Percentiles rank a stretch among this genome's conserved stretches.
Conservation (phyloP, 2,888 invertebrate species). For the Dioctria rufipes region DNA sequence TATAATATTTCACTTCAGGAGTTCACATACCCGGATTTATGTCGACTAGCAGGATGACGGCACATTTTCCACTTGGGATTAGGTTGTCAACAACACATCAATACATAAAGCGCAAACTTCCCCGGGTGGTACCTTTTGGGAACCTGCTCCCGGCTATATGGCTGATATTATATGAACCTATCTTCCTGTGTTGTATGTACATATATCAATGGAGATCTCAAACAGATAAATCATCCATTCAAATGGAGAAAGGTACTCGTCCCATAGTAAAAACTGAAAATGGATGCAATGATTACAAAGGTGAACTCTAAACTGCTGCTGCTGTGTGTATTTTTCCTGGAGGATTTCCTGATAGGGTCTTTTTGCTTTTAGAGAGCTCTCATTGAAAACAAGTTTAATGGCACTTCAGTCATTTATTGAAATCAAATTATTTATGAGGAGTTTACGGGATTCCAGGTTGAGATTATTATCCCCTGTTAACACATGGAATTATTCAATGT, state of each 20-base stretch:
- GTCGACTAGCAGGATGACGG: slow-evolving; percentile 34
- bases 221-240: slow-evolving; percentile 50
- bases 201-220: slow-evolving; percentile 47
- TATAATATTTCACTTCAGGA: slow-evolving; percentile 38
- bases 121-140: slow-evolving; percentile 38
- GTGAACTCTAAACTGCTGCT: background rate
- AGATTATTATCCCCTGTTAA: slow-evolving; percentile 54
- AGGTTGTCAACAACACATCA: slow-evolving; percentile 38
- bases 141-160: slow-evolving; percentile 34
- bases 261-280: slow-evolving; percentile 22
- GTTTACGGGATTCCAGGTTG: slow-evolving; percentile 16
- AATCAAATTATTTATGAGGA: slow-evolving; percentile 55
- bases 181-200: background rate
- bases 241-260: slow-evolving; percentile 44
- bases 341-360: slow-evolving; percentile 26
- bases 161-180: background rate
- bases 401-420: slow-evolving; percentile 53
- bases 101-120: slow-evolving; percentile 21
- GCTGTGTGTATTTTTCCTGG: background rate
- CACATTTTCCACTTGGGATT: slow-evolving; percentile 46
- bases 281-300: slow-evolving; percentile 14
- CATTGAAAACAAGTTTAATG: slow-evolving; percentile 47
- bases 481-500: slow-evolving; percentile 31
- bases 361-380: slow-evolving; percentile 19
- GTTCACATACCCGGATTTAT: slow-evolving; percentile 40